phyloP scores from a whole-genome alignment of 2,888 invertebrate genomes.

The Nomada flava region DNA sequence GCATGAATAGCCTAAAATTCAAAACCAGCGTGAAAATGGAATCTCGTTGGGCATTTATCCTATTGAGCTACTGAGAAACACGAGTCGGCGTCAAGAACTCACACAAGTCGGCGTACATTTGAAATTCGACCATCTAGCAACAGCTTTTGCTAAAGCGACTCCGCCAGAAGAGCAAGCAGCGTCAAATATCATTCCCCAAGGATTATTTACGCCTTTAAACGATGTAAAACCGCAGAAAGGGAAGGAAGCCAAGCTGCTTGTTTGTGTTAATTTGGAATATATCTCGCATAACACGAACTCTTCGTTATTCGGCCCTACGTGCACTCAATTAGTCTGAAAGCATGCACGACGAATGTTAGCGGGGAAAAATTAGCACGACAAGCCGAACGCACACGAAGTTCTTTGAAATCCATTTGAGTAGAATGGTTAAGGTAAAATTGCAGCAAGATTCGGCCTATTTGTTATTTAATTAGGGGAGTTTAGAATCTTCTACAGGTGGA shows the following conservation, averaged over 20 bases:
- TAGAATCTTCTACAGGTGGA: too few relatives aligned
- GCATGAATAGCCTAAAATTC: too few relatives aligned
- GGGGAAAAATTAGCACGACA: conserved; percentile 3
- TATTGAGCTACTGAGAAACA: conserved; percentile 25
- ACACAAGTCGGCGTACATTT: conserved; percentile 69
- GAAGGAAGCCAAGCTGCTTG: conserved; percentile 47
- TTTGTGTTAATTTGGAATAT: conserved; percentile 65
- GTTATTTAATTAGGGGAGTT: too few relatives aligned
- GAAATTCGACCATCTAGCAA: conserved; percentile 68
- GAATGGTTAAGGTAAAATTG: too few relatives aligned
- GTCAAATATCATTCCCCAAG: conserved; percentile 74
- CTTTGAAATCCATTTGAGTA: neutral
- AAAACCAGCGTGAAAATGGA: conserved; percentile 15
- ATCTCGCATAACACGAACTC: conserved; percentile 38
- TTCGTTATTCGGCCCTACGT: neutral
- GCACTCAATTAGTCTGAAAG: conserved; percentile 52
- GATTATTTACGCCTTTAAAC: conserved; percentile 71
- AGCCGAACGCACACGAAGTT: conserved; percentile 5
- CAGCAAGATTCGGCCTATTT: too few relatives aligned
- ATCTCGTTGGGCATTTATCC: conserved; percentile 35
- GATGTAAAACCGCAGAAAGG: conserved; percentile 59
- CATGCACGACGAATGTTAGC: conserved; percentile 28
- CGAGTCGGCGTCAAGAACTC: conserved; percentile 43
- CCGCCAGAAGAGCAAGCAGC: conserved; percentile 64
- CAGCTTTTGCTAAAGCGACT: conserved; percentile 65